Evolutionary conservation across 2,113 vertebrate species (phyloP), one percentile per base, ranked within the genome.

Genomic region (Anas platyrhynchos): DNA sequence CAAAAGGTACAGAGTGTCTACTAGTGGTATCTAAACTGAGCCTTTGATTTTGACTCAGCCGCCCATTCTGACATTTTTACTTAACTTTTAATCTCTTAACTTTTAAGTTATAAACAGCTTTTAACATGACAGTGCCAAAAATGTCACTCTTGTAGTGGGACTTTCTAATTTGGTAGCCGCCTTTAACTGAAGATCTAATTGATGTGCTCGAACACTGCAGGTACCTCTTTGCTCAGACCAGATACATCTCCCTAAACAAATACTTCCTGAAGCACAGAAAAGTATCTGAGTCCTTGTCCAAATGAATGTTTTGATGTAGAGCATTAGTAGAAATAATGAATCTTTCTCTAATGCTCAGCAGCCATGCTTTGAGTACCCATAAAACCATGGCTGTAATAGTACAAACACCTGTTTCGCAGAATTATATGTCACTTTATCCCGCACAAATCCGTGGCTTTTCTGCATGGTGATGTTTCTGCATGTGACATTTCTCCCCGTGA

Each of bases 391-490:
- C 88, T 92, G 32, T 73, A 66, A n/a, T 66, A 43, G 6, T 66
- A 20, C 59, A 62, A 63, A 76, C 26, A 87, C 11, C 36, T 78
- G 4, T 84, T 90, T 86, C 62, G 29, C 41, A 66, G 73, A 91
- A 46, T 79, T 73, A 26, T 25, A 6, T 83, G 18, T 91, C 89
- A 17, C 11, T 59, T 96, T 82, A 52, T 76, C 20, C 17, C 52
- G 78, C 81, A 92, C 6, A 11, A 76, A 92, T 69, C 73, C 32
- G 27, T 93, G 85, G 29, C 61, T 94, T 94, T 93, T 95, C 74
- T 92, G 63, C 91, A 77, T 63, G 88, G 11, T 69, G 71, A 46
- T 91, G 32, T 91, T 89, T 87, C 41, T 16, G 41, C 86, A 80
- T 91, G 83, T 52, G 56, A 38, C 1, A 2, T 79, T 88, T 68